Evolutionary conservation across 2,797 vertebrate genomes (phyloP).

Genomic region (Cossypha dichroa): DNA sequence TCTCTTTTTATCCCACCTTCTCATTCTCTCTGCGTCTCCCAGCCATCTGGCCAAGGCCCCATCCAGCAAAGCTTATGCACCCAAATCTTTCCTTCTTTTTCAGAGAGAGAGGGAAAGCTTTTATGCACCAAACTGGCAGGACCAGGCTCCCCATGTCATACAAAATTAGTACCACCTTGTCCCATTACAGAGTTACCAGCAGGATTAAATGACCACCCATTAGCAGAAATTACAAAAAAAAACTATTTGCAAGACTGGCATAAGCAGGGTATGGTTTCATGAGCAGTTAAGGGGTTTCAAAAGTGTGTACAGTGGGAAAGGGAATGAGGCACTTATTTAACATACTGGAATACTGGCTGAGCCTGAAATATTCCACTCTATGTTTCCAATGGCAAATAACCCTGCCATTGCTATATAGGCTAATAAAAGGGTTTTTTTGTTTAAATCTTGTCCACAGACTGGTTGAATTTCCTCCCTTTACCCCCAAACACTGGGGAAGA

Average conservation of each 20-base stretch:
- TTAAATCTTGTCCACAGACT: neutral
- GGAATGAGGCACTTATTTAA: neutral
- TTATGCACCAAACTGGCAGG: neutral
- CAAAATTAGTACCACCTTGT: neutral
- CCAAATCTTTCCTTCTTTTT: neutral
- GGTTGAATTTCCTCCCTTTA: neutral
- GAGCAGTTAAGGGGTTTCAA: neutral
- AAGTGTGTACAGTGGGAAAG: neutral
- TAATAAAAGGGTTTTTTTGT: neutral
- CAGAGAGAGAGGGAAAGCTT: neutral
- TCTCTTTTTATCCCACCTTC: conserved; percentile 47
- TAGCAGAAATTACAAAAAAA: neutral
- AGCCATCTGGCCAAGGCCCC: conserved; percentile 24
- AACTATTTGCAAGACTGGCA: neutral
- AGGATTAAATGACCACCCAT: neutral
- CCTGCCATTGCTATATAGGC: neutral
- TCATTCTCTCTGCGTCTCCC: neutral
- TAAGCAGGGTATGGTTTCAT: neutral
- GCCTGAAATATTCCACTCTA: conserved; percentile 8
- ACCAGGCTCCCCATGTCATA: neutral
- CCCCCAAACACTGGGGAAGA: neutral
- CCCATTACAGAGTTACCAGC: neutral
- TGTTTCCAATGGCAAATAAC: neutral
- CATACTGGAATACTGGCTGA: neutral
- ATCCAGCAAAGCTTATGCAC: neutral